Evolutionary conservation across 2,113 vertebrate species (phyloP), one percentile per base, ranked within the genome.

Genomic region (Semicossyphus pulcher): DNA sequence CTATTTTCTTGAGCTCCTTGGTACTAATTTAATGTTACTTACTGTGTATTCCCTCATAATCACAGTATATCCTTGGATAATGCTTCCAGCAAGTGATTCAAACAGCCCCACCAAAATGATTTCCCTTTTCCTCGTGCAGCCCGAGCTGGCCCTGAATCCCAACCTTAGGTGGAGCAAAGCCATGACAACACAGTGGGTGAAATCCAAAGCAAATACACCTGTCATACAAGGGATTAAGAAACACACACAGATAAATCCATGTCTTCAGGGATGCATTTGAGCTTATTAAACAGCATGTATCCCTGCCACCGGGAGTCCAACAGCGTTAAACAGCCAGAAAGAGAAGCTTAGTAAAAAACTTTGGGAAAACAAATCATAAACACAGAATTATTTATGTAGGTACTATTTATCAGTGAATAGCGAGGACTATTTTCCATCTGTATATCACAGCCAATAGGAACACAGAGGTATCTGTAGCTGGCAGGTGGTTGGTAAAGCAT

Each of bases 221-320:
- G 23, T 66, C 32, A 49, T 10, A 47, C 15, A 37, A 32, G n/a
- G 41, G 66, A 71, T 76, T 65, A 62, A 23, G 9, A 29, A n/a
- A 39, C 44, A 48, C 25, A 34, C 11, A 8, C n/a, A 61, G 28
- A 60, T 45, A 68, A 81, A 72, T 21, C 1, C 0, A 23, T 18
- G 12, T 57, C 67, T 58, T 62, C 32, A 36, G 28, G 23, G 29
- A 67, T 45, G n/a, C 32, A n/a, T 52, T 53, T 52, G 3, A 45
- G 16, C 29, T 52, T 49, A 57, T 58, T 25, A 45, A 68, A 58
- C 44, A 45, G 29, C 31, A 56, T 11, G 16, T 12, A 36, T 42
- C 5, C 25, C 23, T 56, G 7, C 34, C 26, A 72, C 23, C 36
- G 37, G n/a, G 14, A 47, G 31, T 5, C 20, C 52, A 52, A 65